These are phyloP conservation scores for Drosophila melanogaster DNA, from an alignment of 1,140 invertebrate genomes.

Conservation along the genomic window Release_6_plus_ISO1_MT NT_033779.5:17049501-17050000, in stretches of 20 bases:
- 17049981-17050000: too few relatives aligned
- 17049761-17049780: too few relatives aligned
- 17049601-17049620: conserved; percentile 63
- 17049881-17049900: conserved; percentile 81
- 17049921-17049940: conserved; percentile 82
- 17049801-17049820: neutral
- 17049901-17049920: conserved; percentile 83
- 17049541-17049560: conserved; percentile 74
- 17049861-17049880: conserved; percentile 75
- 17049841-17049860: conserved; percentile 15
- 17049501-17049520: neutral
- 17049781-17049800: too few relatives aligned
- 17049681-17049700: neutral
- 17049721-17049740: too few relatives aligned
- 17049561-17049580: conserved; percentile 66
- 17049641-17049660: conserved; percentile 52
- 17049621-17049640: conserved; percentile 68
- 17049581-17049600: conserved; percentile 56
- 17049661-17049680: conserved; percentile 15
- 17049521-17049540: conserved; percentile 72
- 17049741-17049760: too few relatives aligned
- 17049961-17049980: neutral
- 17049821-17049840: neutral
- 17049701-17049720: too few relatives aligned
- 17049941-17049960: conserved; percentile 44